These are phyloP conservation scores for Eudorcas thomsonii DNA, from an alignment of 2,113 vertebrate species.

Conservation along the genomic window DNA sequence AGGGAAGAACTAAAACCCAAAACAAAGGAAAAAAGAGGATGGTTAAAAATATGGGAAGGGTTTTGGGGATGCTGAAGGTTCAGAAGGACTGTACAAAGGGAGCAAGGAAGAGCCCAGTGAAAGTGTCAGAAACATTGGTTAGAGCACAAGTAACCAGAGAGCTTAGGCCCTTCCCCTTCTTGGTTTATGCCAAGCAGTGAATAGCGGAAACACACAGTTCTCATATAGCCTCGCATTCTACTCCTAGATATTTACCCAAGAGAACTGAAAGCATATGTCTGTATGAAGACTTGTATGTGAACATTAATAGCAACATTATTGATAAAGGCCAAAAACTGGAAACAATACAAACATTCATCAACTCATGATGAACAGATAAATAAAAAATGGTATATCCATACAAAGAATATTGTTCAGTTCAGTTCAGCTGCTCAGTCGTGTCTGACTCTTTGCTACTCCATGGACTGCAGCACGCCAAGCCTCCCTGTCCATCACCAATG, in stretches of 20 bases:
- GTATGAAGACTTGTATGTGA: neutral
- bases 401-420: neutral
- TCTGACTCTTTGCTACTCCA: neutral
- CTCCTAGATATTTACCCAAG: neutral
- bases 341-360: neutral
- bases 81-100: neutral
- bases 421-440: neutral
- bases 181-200: neutral
- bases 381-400: neutral
- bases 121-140: neutral
- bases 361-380: neutral
- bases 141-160: neutral
- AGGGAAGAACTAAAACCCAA: neutral
- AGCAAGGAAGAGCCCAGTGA: neutral
- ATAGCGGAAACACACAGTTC: neutral
- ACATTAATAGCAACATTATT: neutral
- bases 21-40: neutral
- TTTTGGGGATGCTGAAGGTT: neutral
- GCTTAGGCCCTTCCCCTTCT: neutral
- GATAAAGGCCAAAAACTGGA: neutral
- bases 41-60: neutral
- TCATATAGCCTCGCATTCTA: neutral
- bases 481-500: neutral
- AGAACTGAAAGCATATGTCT: neutral
- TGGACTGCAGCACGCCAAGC: neutral